These are phyloP conservation scores for Fukomys damarensis DNA, from an alignment of 2,113 vertebrate genomes.

Conservation along the genomic window DNA sequence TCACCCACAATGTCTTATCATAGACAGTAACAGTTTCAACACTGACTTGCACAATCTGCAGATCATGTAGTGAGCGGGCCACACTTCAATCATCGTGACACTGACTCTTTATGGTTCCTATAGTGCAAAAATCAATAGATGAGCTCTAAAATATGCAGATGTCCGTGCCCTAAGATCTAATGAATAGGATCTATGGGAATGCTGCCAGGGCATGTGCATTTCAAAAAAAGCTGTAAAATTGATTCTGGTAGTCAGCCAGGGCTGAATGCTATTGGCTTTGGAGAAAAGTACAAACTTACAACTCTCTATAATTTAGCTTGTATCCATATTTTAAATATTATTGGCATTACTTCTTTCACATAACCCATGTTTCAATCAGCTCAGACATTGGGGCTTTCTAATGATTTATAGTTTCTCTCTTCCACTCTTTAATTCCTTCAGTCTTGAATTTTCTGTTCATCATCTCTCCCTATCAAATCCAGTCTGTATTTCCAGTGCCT, in stretches of 20 bases:
- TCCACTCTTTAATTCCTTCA: background rate
- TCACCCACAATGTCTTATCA: background rate
- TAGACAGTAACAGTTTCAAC: background rate
- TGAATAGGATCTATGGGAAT: slow-evolving; percentile 52
- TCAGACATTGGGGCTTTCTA: background rate
- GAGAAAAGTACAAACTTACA: slow-evolving; percentile 46
- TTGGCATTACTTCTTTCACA: background rate
- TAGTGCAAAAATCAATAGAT: background rate
- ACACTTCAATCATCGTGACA: background rate
- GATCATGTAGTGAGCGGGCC: background rate
- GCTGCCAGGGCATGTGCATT: slow-evolving; percentile 21
- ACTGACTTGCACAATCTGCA: background rate
- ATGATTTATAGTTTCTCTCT: background rate
- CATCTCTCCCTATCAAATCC: background rate
- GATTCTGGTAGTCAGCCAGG: slow-evolving; percentile 55
- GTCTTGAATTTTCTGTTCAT: background rate
- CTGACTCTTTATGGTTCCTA: background rate
- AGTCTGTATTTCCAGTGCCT: background rate
- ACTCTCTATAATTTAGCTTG: background rate
- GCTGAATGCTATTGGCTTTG: slow-evolving; percentile 11
- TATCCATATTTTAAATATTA: slow-evolving; percentile 2
- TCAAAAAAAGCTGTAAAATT: slow-evolving; percentile 50
- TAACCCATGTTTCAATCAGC: background rate
- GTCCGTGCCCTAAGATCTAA: background rate
- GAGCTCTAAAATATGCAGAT: slow-evolving; percentile 59